Evolutionary conservation across 2,113 vertebrate genomes (phyloP).

Genomic region (Hystrix brachyura): DNA sequence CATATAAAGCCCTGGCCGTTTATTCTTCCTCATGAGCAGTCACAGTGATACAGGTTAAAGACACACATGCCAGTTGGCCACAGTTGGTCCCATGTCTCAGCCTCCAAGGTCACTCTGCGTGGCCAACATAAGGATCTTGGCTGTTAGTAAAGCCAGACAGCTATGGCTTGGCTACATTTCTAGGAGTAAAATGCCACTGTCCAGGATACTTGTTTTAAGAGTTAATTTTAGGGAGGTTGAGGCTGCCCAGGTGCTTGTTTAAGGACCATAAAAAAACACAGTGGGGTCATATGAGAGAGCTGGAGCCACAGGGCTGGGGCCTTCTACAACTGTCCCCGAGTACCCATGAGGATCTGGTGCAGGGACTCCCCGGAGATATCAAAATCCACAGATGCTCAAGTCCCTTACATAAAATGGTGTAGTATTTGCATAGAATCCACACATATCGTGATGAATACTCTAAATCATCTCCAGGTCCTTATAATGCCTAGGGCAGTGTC

Average conservation of each 20-base stretch:
- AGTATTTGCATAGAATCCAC: background rate
- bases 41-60: background rate
- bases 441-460: background rate
- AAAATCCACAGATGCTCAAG: background rate
- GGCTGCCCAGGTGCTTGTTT: background rate
- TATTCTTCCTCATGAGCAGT: background rate
- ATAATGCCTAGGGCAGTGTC: no score
- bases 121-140: background rate
- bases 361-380: background rate
- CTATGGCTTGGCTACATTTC: background rate
- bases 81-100: background rate
- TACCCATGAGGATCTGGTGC: no score
- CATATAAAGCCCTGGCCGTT: background rate
- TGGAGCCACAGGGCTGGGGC: background rate
- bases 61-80: rapidly evolving
- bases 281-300: background rate
- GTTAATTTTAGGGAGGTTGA: background rate
- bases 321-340: background rate
- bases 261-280: background rate
- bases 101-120: background rate
- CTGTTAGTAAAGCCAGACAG: background rate
- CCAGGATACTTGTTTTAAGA: background rate
- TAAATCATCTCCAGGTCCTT: background rate
- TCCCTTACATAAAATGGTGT: background rate
- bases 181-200: background rate